Evolutionary conservation across 2,113 vertebrate species (phyloP).

Genomic region (Notothenia coriiceps): DNA sequence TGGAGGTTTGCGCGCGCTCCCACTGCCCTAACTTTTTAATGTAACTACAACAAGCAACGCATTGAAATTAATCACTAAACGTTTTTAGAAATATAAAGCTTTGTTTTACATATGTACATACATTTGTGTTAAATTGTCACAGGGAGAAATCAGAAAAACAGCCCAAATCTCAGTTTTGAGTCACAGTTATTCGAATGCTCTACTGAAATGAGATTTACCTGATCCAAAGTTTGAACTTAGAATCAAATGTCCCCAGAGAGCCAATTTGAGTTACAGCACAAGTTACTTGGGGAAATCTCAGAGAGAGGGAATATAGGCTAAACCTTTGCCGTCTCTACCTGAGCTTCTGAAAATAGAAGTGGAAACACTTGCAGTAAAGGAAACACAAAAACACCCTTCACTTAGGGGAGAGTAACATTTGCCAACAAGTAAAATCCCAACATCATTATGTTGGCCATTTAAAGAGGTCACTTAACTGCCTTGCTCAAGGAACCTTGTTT

Average conservation of each 20-base stretch:
- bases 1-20: too few relatives aligned
- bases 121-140: background rate
- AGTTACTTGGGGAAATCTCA: constrained; percentile 23
- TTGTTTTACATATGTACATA: background rate
- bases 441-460: background rate
- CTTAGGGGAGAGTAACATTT: too few relatives aligned
- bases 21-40: too few relatives aligned
- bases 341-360: background rate
- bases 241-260: constrained; percentile 57
- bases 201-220: background rate
- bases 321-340: constrained; percentile 7
- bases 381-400: background rate
- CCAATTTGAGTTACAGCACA: constrained; percentile 58
- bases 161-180: constrained; percentile 31
- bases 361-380: background rate
- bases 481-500: background rate
- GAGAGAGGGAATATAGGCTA: background rate
- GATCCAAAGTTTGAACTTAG: constrained; percentile 56
- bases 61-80: background rate
- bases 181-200: constrained; percentile 40
- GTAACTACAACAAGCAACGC: too few relatives aligned
- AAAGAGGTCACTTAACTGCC: background rate
- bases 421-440: background rate
- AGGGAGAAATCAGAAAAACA: constrained; percentile 1
- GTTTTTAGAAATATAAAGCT: background rate